Percentiles rank a stretch among this genome's conserved stretches.
Conservation (phyloP, 2,113 vertebrate species). For the Pardalotus punctatus region DNA sequence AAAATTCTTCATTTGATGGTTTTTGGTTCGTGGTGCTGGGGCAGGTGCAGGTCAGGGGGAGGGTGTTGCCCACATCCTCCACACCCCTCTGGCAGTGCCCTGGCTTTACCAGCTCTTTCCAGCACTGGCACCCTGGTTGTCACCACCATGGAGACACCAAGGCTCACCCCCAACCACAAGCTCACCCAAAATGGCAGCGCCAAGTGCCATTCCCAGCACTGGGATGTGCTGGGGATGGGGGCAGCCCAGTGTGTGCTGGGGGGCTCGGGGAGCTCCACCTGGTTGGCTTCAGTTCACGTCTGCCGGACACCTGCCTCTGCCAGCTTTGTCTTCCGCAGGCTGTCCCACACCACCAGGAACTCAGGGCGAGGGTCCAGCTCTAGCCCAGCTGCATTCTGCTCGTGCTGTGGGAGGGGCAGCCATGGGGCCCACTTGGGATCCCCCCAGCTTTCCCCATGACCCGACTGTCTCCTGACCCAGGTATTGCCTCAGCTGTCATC, state of each 20-base stretch:
- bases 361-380: constrained; percentile 66
- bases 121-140: background rate
- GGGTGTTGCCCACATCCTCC: background rate
- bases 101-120: background rate
- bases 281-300: background rate
- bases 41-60: background rate
- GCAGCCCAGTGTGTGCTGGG: background rate
- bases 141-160: rapidly evolving
- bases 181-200: background rate
- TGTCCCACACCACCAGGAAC: constrained; percentile 78
- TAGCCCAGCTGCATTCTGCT: constrained; percentile 62
- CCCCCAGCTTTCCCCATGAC: background rate
- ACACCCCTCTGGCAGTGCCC: background rate
- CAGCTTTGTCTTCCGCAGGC: constrained; percentile 69
- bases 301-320: background rate
- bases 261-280: background rate
- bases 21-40: background rate
- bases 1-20: background rate
- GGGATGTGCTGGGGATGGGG: rapidly evolving
- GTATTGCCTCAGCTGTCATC: background rate
- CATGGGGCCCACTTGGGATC: background rate
- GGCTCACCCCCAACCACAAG: background rate
- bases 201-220: rapidly evolving
- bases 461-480: rapidly evolving
- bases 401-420: constrained; percentile 45